Conservation (phyloP, 2,797 vertebrate genomes). For the Neopelma chrysocephalum region DNA sequence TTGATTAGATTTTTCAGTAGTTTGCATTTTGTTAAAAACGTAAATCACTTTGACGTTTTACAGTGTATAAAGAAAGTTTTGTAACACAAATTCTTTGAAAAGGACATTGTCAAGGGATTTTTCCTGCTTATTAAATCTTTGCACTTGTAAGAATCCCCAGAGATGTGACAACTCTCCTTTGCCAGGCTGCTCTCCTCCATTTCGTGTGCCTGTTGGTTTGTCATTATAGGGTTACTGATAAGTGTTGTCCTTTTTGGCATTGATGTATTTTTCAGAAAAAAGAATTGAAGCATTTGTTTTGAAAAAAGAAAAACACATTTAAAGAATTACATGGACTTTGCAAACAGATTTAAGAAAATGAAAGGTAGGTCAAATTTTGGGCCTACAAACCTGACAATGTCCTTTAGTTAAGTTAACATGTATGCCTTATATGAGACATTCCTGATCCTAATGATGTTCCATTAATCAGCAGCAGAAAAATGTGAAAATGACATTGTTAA, state of each 20-base stretch:
- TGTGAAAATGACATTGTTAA: neutral
- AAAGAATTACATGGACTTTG: constrained; percentile 67
- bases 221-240: constrained; percentile 55
- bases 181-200: neutral
- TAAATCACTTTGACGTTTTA: neutral
- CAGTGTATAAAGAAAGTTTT: neutral
- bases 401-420: neutral
- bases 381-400: constrained; percentile 27
- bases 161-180: neutral
- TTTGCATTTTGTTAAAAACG: neutral
- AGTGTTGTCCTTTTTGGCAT: constrained; percentile 62
- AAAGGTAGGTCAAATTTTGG: constrained; percentile 65
- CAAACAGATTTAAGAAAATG: constrained; percentile 65
- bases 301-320: constrained; percentile 57
- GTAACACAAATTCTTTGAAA: neutral
- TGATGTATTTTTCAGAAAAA: constrained; percentile 68
- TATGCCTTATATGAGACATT: neutral
- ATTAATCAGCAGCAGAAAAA: neutral
- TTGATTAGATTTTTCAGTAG: neutral
- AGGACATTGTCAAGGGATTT: neutral
- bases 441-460: neutral
- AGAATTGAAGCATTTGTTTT: constrained; percentile 65
- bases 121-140: neutral
- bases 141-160: neutral
- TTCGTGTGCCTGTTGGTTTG: neutral